Base-by-base conservation (phyloP, 2,797 vertebrate genomes). In the Bryconaethiops microstoma region DNA sequence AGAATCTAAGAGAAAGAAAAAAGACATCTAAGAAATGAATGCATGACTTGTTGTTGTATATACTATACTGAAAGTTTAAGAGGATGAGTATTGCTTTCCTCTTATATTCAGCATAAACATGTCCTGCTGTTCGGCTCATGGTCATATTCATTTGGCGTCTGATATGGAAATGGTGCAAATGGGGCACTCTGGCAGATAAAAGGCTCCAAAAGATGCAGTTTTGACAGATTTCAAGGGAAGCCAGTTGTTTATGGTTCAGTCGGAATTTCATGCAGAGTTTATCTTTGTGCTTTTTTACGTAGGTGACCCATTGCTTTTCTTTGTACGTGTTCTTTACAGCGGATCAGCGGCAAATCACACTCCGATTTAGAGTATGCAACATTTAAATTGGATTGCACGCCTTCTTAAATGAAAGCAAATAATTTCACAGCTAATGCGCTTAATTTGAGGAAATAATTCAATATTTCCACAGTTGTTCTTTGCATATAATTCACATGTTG, bases 381-480 rank as follows among this genome's bases (percentile, higher is more conserved):
- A 89, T 88, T 88, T 85, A 88, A 92, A 92, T 92, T 88, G 90
- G 90, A 92, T 92, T 92, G 89, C 89, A 90, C 70, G 87, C 79
- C 64, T 68, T 89, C 89, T 91, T 89, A 91, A 93, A 92, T 89
- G 85, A 93, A 93, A 93, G 90, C 88, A 93, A 93, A 93, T 91
- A 77, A 93, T 94, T 93, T 93, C 88, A 93, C 88, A 89, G 90
- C 83, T 92, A 93, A 93, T 90, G 90, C 86, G 88, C 90, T 93
- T 93, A 92, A 93, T 93, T 92, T 91, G 82, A 81, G 88, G 86
- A 91, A 91, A 91, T 90, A 90, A 92, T 91, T 91, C 89, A 85
- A 90, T 84, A 91, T 91, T 91, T 92, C 84, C 90, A 91, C 90
- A 90, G 86, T 90, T 83, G 81, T 83, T 92, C 79, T 91, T 90